Evolutionary conservation across 2,888 invertebrate genomes (phyloP).

Genomic region (Itoplectis maculator): DNA sequence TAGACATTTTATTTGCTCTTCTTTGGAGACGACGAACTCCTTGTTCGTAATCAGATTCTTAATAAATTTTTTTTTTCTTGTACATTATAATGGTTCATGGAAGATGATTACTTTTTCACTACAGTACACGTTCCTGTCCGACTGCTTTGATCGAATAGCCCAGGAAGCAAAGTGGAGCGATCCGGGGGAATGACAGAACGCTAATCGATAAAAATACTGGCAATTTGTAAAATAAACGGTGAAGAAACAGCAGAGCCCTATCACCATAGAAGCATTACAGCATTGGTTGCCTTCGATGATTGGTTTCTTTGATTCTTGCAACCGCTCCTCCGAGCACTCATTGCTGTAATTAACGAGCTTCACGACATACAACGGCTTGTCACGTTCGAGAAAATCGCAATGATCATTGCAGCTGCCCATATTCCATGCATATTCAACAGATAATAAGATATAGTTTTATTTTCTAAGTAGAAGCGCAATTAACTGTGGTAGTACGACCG

Average conservation of each 20-base stretch:
- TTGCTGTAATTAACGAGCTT: slow-evolving; percentile 26
- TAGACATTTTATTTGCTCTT: too few species aligned
- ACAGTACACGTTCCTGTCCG: slow-evolving; percentile 95
- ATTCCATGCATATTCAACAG: slow-evolving; percentile 42
- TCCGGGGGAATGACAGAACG: slow-evolving; percentile 89
- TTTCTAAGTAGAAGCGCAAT: slow-evolving; percentile 34
- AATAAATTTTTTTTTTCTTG: slow-evolving; percentile 5
- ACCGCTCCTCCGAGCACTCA: slow-evolving; percentile 30
- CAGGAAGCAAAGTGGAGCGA: slow-evolving; percentile 96
- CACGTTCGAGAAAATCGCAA: slow-evolving; percentile 21
- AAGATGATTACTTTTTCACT: slow-evolving; percentile 61
- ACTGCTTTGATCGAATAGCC: slow-evolving; percentile 98
- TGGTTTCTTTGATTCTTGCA: slow-evolving; percentile 40
- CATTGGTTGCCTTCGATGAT: slow-evolving; percentile 36
- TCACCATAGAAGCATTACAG: slow-evolving; percentile 42
- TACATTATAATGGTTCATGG: not conserved
- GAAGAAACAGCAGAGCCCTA: slow-evolving; percentile 38
- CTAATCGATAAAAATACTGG: slow-evolving; percentile 51
- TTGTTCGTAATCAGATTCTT: too few species aligned
- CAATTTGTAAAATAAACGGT: slow-evolving; percentile 60
- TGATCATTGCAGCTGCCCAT: slow-evolving; percentile 28
- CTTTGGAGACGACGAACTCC: too few species aligned
- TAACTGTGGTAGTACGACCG: slow-evolving; percentile 23
- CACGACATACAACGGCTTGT: slow-evolving; percentile 32
- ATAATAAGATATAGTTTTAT: slow-evolving; percentile 40